Base-by-base conservation (phyloP, 2,113 vertebrate species). In the Oncorhynchus tshawytscha region DNA sequence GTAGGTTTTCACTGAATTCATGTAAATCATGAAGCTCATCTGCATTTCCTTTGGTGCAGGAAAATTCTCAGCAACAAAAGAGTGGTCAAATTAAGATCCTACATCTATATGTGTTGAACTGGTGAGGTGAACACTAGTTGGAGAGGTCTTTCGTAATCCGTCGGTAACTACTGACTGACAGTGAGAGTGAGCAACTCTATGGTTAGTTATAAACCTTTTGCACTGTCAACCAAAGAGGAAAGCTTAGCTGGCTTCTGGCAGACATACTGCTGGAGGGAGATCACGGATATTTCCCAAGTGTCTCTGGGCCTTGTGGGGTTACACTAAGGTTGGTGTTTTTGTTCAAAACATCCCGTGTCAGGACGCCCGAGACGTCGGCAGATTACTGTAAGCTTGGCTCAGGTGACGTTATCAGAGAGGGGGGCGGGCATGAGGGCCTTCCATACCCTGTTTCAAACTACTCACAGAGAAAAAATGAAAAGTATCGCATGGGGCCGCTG, bases 361-460 rank as follows among this genome's bases (percentile, higher is more conserved):
- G 85, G 88, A 90, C 68, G 85, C 70, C 79, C n/a, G 78, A 89
- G 86, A 86, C 76, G 68, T 83, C 69, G 77, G 79, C 88, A 84
- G 92, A 91, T 93, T 92, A 90, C 90, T 84, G 89, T 90, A 90
- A 90, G 89, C 90, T 86, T 79, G 77, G 85, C 85, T 91, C 89
- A 88, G 89, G 83, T 93, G 88, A 88, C 77, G 81, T 90, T 74
- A 82, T 76, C 76, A 15, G 45, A n/a, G 60, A 51, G 24, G 72
- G 70, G 71, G 51, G 24, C 70, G 79, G 76, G 59, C 75, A 91
- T 93, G 89, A 90, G 91, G 92, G 92, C 81, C 91, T 90, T 82
- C 88, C 82, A 91, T 92, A 79, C 80, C 82, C 79, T 81, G 86
- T 70, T 85, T 75, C 72, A 76, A 86, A 85, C 82, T 76, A 71